A percentile compares a stretch with the other conserved stretches of the same genome.
These are phyloP conservation scores for Eira barbara DNA, from an alignment of 2,113 vertebrate genomes.

Conservation along the genomic window DNA sequence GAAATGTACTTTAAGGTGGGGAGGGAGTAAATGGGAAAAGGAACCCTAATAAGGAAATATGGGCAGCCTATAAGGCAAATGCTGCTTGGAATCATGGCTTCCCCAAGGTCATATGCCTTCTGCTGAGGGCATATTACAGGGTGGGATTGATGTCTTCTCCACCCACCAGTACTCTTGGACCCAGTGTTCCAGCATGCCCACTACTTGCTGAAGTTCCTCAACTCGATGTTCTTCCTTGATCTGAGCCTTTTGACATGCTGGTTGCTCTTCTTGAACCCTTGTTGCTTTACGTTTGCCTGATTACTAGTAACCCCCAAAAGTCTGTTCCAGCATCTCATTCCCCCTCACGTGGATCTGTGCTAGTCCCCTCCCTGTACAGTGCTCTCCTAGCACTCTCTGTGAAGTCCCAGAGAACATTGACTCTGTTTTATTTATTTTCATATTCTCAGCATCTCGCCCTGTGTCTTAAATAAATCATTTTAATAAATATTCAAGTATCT, in stretches of 20 bases:
- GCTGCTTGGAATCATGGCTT: neutral
- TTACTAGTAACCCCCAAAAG: neutral
- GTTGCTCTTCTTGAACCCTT: neutral
- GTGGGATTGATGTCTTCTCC: accelerated
- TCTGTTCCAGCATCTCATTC: accelerated
- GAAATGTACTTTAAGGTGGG: neutral
- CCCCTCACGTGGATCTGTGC: neutral
- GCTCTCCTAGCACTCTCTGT: neutral
- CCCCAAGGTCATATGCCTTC: neutral
- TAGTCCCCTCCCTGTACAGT: neutral
- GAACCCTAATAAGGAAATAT: neutral
- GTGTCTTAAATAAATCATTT: neutral
- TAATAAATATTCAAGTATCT: constrained; percentile 12
- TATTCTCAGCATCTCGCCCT: neutral
- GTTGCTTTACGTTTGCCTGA: neutral
- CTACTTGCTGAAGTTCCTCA: neutral
- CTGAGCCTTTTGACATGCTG: neutral
- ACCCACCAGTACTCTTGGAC: neutral
- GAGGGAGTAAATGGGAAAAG: neutral
- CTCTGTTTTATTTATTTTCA: neutral
- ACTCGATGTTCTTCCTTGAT: neutral
- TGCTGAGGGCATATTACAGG: neutral
- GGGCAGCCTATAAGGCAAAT: neutral
- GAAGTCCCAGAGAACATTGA: neutral
- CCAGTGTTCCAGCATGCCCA: accelerated